Conservation (phyloP, 2,888 invertebrate species). For the Carcina quercana region DNA sequence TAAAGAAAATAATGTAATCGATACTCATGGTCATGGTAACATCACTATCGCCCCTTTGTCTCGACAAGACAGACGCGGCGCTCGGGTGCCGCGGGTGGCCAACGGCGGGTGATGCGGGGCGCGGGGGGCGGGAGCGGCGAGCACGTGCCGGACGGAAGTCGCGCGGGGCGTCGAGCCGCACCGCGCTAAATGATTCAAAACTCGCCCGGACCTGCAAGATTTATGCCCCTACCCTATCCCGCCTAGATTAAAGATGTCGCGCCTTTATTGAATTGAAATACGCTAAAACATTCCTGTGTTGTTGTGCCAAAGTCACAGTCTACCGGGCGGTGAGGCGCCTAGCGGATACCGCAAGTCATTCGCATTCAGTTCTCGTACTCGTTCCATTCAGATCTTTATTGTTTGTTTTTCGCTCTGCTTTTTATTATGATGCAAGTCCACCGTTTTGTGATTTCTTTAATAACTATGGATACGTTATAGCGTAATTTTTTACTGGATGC, state of each 20-base stretch:
- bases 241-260: constrained; percentile 72
- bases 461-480: too few relatives aligned
- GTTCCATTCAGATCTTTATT: constrained; percentile 59
- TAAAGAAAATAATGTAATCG: constrained; percentile 10
- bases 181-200: constrained; percentile 74
- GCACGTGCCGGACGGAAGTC: constrained; percentile 73
- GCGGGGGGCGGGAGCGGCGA: constrained; percentile 29
- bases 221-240: constrained; percentile 69
- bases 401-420: constrained; percentile 52
- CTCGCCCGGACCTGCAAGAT: constrained; percentile 71
- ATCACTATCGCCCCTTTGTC: constrained; percentile 68
- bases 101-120: constrained; percentile 20
- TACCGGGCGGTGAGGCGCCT: neutral
- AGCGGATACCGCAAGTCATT: constrained; percentile 31
- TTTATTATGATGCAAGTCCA: constrained; percentile 38
- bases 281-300: constrained; percentile 17
- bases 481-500: too few relatives aligned
- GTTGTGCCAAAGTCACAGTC: too few relatives aligned
- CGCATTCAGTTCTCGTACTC: constrained; percentile 48
- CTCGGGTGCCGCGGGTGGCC: constrained; percentile 27
- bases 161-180: constrained; percentile 51
- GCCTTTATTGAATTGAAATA: constrained; percentile 59
- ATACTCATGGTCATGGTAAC: constrained; percentile 15
- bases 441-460: too few relatives aligned
- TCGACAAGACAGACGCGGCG: constrained; percentile 70